A percentile compares a stretch with the other conserved stretches of the same genome.
phyloP scores from a whole-genome alignment of 2,888 invertebrate species.

The Cosmia pyralina region DNA sequence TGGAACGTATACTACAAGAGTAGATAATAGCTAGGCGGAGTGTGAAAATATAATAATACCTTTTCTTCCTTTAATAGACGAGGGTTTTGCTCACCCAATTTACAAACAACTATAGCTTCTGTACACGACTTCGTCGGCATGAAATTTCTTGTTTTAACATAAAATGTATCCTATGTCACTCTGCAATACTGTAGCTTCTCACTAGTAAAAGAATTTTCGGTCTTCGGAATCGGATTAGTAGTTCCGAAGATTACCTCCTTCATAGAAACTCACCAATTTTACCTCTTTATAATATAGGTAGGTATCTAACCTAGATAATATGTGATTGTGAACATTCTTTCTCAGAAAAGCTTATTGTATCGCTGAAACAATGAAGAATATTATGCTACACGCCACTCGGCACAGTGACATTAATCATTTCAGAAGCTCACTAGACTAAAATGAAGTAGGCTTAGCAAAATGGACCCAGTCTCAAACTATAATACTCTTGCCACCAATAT shows the following conservation, averaged over 20 bases:
- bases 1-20: no score
- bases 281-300: no score
- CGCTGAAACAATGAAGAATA: background rate
- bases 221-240: no score
- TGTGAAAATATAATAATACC: background rate
- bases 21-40: no score
- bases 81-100: background rate
- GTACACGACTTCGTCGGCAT: no score
- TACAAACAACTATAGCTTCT: background rate
- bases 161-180: no score
- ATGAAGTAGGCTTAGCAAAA: background rate
- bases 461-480: background rate
- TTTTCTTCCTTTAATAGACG: background rate
- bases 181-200: no score
- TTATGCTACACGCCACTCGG: background rate
- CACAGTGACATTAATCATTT: background rate
- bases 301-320: no score
- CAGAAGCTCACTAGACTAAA: conserved; percentile 8
- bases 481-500: background rate
- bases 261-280: no score
- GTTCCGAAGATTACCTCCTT: no score
- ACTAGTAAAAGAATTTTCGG: no score
- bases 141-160: no score
- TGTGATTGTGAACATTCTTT: background rate
- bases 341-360: background rate